Conservation (phyloP, 2,888 invertebrate species). For the Lissonota sp. region DNA sequence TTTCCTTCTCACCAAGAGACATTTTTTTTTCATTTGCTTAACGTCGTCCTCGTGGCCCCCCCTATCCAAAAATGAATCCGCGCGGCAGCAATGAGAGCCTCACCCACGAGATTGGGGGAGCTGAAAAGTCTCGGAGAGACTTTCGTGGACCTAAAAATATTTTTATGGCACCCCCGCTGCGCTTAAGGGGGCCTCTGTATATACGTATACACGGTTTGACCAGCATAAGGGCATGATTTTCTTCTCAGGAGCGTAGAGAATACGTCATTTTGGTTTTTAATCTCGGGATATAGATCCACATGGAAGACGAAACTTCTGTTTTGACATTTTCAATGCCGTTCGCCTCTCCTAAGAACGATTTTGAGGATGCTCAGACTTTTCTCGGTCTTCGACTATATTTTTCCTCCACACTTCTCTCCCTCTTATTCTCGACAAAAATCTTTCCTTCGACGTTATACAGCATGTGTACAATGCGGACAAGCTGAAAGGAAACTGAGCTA, state of each 20-base stretch:
- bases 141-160: conserved; percentile 82
- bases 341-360: background rate
- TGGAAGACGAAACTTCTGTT: conserved; percentile 74
- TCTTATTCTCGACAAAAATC: conserved; percentile 23
- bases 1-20: conserved; percentile 69
- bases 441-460: conserved; percentile 22
- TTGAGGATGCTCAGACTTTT: conserved; percentile 28
- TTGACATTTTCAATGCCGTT: conserved; percentile 73
- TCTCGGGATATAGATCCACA: background rate
- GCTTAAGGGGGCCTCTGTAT: conserved; percentile 70
- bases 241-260: no score
- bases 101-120: conserved; percentile 11
- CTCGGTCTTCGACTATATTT: conserved; percentile 5
- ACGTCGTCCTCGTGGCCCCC: conserved; percentile 48
- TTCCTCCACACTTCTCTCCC: background rate
- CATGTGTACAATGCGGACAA: conserved; percentile 5
- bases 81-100: conserved; percentile 42
- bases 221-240: no score
- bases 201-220: conserved; percentile 1
- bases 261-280: no score
- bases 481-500: conserved; percentile 24
- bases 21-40: conserved; percentile 56
- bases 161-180: conserved; percentile 83
- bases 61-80: conserved; percentile 43
- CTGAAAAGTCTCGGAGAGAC: conserved; percentile 66